Base-by-base conservation (phyloP, 2,113 vertebrate species). In the Ailurus styani region DNA sequence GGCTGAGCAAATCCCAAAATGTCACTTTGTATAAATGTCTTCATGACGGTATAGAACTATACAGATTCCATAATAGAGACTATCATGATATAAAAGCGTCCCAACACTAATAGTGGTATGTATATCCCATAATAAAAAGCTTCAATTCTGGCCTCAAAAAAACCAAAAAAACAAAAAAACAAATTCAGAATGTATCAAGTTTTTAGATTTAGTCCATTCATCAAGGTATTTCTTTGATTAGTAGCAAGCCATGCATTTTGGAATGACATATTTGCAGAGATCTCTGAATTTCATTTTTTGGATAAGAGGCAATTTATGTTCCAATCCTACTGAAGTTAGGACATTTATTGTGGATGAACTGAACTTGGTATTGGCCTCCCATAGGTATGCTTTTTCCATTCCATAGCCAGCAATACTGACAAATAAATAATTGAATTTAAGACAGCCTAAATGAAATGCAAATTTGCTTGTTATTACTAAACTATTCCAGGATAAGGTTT, bases 251-350 rank as follows among this genome's bases (percentile, higher is more conserved):
- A 18, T 86, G 15, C n/a, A 62, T 82, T 91, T 95, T 86, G 29
- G 14, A 86, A 62, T 86, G 78, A 60, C 23, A 37, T 81, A 84
- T 82, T 95, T 95, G 85, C 25, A 96, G 73, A 96, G 62, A 64
- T 93, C 70, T 95, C 55, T 87, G 34, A 91, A 93, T 96, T 93
- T 68, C 13, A 3, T 95, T 52, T 60, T 95, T 97, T 94, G 70
- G 29, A 8, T 52, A 90, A 86, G 23, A 93, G 50, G 40, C 52
- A 81, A 90, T 66, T 93, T 94, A 54, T 54, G 2, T 90, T 90
- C 52, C 47, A 85, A 13, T 88, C 27, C 42, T 50, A 45, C 4
- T 29, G n/a, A 91, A 75, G 34, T 18, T 21, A 60, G 93, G 82
- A 94, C 29, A 68, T 85, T 83, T 79, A 55, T 72, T 77, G 45